phyloP scores from a whole-genome alignment of 1,140 invertebrate genomes.

The Mya arenaria region DNA sequence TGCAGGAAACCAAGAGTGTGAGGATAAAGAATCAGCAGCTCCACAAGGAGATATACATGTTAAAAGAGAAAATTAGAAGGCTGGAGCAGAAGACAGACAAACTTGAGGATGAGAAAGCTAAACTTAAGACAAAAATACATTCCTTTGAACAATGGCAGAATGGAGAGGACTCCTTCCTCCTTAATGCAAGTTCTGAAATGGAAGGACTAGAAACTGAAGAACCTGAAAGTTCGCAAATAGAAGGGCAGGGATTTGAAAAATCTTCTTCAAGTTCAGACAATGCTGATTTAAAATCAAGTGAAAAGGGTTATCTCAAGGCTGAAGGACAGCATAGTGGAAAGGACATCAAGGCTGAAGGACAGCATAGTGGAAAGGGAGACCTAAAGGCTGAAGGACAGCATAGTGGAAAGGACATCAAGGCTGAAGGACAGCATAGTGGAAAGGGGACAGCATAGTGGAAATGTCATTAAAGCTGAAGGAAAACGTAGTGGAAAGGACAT shows the following conservation, averaged over 20 bases:
- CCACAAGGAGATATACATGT: not conserved
- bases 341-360: no score
- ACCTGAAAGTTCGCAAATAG: no score
- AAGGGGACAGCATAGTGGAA: no score
- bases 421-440: no score
- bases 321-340: no score
- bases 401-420: no score
- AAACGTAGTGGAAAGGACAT: no score
- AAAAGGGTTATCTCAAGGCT: not conserved
- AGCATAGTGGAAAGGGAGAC: no score
- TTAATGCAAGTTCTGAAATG: not conserved
- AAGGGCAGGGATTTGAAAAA: not conserved
- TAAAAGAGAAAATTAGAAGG: not conserved
- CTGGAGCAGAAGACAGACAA: constrained; percentile 9
- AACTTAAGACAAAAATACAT: not conserved
- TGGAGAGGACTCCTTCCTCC: not conserved
- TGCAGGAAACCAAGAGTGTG: not conserved
- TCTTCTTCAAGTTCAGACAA: not conserved
- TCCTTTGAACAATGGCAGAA: not conserved
- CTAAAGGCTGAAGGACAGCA: no score
- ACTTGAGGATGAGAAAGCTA: no score
- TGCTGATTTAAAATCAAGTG: not conserved
- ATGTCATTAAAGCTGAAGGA: no score
- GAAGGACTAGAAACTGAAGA: not conserved
- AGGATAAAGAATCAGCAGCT: not conserved